These are phyloP conservation scores for Drosophila arizonae DNA, from an alignment of 1,140 invertebrate species.

Conservation along the genomic window DNA sequence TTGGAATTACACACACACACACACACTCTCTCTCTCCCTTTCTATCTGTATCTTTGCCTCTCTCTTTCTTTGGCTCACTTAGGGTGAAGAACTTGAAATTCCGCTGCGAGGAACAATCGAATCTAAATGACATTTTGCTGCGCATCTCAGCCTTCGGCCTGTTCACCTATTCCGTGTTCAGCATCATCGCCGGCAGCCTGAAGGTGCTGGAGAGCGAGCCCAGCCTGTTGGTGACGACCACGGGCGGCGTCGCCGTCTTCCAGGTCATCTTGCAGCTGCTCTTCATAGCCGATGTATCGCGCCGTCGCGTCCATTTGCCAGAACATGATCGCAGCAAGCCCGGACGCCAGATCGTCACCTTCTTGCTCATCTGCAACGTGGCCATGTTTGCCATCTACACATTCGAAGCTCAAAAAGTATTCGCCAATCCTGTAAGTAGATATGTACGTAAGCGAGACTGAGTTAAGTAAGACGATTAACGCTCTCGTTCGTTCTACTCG, in stretches of 20 bases:
- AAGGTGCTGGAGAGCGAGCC: conserved; percentile 92
- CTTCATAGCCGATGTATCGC: conserved; percentile 96
- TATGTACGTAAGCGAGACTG: conserved; percentile 83
- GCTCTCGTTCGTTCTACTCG: conserved; percentile 71
- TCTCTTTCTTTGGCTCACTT: neutral
- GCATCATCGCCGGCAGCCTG: conserved; percentile 94
- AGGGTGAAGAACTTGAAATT: conserved; percentile 94
- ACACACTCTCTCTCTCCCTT: neutral
- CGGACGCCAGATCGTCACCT: conserved; percentile 96
- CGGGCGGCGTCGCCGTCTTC: conserved; percentile 92
- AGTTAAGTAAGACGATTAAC: conserved; percentile 80
- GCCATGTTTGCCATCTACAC: conserved; percentile 98
- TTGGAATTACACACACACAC: neutral
- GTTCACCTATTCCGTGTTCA: conserved; percentile 96
- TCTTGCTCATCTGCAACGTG: conserved; percentile 96
- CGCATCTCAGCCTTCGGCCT: conserved; percentile 95
- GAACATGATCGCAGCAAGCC: conserved; percentile 97
- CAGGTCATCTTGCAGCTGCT: conserved; percentile 95
- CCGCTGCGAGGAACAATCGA: conserved; percentile 93
- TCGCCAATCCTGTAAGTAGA: conserved; percentile 91
- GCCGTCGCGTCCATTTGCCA: conserved; percentile 93
- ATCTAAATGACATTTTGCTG: conserved; percentile 94
- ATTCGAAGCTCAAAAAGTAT: conserved; percentile 97
- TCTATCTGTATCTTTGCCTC: neutral
- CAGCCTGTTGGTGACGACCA: conserved; percentile 94